Evolutionary conservation across 2,797 vertebrate genomes (phyloP).

Genomic region (Aplochiton taeniatus): DNA sequence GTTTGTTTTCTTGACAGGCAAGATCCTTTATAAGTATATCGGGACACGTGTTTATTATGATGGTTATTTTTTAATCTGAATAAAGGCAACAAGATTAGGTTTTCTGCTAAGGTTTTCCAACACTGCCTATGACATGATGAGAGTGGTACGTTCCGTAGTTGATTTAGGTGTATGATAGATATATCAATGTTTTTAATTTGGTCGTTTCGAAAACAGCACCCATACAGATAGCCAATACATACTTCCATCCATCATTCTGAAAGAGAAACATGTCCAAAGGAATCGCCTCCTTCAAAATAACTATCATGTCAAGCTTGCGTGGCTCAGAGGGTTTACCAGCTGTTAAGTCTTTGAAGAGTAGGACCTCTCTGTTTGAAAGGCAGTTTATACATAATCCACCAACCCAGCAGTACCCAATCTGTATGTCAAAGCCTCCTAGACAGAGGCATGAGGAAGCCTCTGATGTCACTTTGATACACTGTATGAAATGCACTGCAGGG

Average conservation of each 20-base stretch:
- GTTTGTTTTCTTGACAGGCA: too few species aligned
- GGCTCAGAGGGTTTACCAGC: conserved; percentile 24
- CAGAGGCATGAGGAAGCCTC: conserved; percentile 37
- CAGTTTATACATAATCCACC: conserved; percentile 44
- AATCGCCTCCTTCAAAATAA: conserved; percentile 18
- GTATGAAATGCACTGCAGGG: conserved; percentile 47
- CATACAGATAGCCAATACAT: conserved; percentile 6
- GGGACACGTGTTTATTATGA: too few species aligned
- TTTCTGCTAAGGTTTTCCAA: too few species aligned
- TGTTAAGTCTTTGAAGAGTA: conserved; percentile 32
- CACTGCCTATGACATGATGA: too few species aligned
- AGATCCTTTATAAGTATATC: too few species aligned
- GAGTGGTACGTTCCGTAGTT: too few species aligned
- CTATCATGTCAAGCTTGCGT: conserved; percentile 6
- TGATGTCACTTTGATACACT: conserved; percentile 65
- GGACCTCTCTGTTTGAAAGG: conserved; percentile 49
- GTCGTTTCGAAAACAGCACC: too few species aligned
- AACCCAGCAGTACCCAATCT: conserved; percentile 38
- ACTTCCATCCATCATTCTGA: conserved; percentile 36
- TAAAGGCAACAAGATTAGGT: too few species aligned
- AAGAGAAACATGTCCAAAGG: conserved; percentile 32
- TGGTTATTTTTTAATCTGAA: too few species aligned
- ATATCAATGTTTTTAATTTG: conserved; percentile 14
- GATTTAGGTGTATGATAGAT: too few species aligned
- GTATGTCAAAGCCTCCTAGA: conserved; percentile 45